Conservation (phyloP, 2,797 vertebrate genomes). For the Chiroxiphia lanceolata region DNA sequence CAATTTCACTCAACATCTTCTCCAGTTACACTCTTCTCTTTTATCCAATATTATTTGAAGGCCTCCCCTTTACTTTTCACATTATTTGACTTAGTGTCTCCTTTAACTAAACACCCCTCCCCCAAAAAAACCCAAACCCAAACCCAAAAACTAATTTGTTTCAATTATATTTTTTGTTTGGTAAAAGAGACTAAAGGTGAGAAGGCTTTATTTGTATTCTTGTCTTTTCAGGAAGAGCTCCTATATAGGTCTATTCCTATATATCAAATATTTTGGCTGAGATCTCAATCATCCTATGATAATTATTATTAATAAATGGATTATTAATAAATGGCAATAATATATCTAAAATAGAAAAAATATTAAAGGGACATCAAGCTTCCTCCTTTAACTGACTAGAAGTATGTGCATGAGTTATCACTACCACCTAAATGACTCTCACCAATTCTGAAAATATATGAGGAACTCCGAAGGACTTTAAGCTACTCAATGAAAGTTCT, state of each 20-base stretch:
- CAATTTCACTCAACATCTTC: background rate
- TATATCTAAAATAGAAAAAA: background rate
- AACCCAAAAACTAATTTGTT: background rate
- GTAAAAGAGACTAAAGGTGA: background rate
- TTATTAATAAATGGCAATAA: background rate
- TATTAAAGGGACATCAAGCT: background rate
- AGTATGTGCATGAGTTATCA: background rate
- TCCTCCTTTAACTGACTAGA: background rate
- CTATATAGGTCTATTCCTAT: background rate
- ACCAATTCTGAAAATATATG: background rate
- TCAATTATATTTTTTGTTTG: background rate
- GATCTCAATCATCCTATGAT: background rate
- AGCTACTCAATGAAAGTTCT: background rate
- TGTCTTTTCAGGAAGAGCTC: background rate
- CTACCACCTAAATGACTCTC: background rate
- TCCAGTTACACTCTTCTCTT: background rate
- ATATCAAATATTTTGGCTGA: background rate
- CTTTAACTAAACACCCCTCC: background rate
- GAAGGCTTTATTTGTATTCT: background rate
- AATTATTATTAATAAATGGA: background rate
- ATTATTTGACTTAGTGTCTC: background rate
- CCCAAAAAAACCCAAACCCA: background rate
- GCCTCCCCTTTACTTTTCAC: background rate
- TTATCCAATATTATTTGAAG: background rate
- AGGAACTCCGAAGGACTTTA: background rate